Percentiles rank a stretch among this genome's conserved stretches.
These are phyloP conservation scores for Salticus scenicus DNA, from an alignment of 2,888 invertebrate species.

Conservation along the genomic window DNA sequence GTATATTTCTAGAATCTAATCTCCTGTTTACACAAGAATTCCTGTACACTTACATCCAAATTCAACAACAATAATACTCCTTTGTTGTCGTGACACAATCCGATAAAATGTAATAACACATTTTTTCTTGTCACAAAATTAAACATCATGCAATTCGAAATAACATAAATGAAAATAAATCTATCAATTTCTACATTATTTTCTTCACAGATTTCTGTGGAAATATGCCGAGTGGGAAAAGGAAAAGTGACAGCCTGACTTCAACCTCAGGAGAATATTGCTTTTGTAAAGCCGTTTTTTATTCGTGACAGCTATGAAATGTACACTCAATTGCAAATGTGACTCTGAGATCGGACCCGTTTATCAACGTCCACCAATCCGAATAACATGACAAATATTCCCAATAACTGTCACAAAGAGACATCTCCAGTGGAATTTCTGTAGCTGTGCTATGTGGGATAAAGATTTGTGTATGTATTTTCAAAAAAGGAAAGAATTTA, in stretches of 20 bases:
- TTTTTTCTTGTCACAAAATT: no score
- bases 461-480: no score
- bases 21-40: no score
- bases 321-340: not conserved
- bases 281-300: not conserved
- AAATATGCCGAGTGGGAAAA: not conserved
- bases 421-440: no score
- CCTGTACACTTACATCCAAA: no score
- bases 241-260: not conserved
- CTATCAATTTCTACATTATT: not conserved
- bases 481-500: no score
- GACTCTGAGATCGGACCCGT: not conserved
- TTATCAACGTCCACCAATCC: constrained; percentile 62
- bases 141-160: no score
- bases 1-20: no score
- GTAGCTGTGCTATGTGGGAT: no score
- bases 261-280: not conserved
- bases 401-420: constrained; percentile 58
- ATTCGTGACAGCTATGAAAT: not conserved
- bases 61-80: no score
- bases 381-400: constrained; percentile 63
- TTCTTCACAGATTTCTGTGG: not conserved
- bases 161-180: not conserved
- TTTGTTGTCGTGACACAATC: no score
- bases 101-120: no score